Evolutionary conservation across 2,888 invertebrate species (phyloP).

Genomic region (Andrena praecox): DNA sequence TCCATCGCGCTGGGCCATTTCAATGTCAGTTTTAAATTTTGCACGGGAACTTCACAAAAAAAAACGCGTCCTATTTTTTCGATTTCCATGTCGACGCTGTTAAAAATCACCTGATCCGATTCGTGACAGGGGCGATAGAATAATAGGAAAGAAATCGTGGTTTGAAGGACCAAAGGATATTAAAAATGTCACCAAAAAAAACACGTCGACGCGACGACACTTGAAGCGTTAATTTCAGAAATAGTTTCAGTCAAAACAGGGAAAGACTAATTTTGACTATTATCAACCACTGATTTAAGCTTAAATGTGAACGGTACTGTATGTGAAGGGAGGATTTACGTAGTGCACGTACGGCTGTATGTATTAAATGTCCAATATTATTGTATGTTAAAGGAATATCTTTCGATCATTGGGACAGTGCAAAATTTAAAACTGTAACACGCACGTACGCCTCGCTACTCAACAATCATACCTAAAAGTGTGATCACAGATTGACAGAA

Average conservation of each 20-base stretch:
- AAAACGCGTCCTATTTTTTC: background rate
- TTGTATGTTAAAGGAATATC: background rate
- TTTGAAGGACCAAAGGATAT: background rate
- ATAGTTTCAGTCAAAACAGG: no score
- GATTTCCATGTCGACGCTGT: constrained; percentile 3
- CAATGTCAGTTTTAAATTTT: constrained; percentile 65
- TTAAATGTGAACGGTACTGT: background rate
- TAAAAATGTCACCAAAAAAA: no score
- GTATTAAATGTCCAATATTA: no score
- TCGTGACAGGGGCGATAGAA: background rate
- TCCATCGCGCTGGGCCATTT: constrained; percentile 42
- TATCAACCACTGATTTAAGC: background rate
- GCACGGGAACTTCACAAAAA: constrained; percentile 25
- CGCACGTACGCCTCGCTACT: constrained; percentile 57
- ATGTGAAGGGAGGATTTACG: no score
- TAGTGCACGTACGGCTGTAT: no score
- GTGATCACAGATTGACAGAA: constrained; percentile 84
- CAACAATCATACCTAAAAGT: constrained; percentile 77
- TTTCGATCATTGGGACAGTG: constrained; percentile 28
- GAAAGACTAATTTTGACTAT: no score
- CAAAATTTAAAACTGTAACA: constrained; percentile 61
- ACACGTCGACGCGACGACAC: no score
- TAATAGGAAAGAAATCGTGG: background rate
- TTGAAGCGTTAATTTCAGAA: no score
- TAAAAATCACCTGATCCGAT: no score